Conservation (phyloP, 1,140 invertebrate species). For the Antheraea pernyi region DNA sequence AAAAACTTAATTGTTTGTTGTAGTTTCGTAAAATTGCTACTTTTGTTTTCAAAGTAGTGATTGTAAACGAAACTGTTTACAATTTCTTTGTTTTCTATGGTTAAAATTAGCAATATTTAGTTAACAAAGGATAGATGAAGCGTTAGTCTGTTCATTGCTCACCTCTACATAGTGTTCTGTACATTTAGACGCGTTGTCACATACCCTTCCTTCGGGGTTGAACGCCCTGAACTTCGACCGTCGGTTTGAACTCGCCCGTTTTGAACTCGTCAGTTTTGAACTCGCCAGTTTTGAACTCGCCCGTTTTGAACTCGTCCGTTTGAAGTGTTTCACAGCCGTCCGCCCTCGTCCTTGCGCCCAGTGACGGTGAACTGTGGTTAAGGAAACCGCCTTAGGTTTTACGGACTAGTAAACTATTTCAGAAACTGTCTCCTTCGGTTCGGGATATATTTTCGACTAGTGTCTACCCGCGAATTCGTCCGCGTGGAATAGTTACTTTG, state of each 20-base stretch:
- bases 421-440: too few relatives aligned
- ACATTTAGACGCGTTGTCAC: conserved; percentile 24
- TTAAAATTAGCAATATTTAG: not conserved
- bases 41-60: too few relatives aligned
- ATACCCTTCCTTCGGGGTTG: conserved; percentile 53
- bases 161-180: conserved; percentile 21
- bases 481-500: too few relatives aligned
- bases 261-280: conserved; percentile 22
- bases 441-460: too few relatives aligned
- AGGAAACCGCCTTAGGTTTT: not conserved
- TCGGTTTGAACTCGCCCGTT: conserved; percentile 24
- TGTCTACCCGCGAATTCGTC: too few relatives aligned
- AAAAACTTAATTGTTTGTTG: too few relatives aligned
- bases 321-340: conserved; percentile 58
- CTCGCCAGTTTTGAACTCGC: conserved; percentile 8
- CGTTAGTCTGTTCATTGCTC: conserved; percentile 16
- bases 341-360: conserved; percentile 57
- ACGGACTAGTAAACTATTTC: too few relatives aligned
- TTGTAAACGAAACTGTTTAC: too few relatives aligned
- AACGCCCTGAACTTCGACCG: conserved; percentile 15
- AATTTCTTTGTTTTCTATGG: not conserved
- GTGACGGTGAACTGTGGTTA: conserved; percentile 48
- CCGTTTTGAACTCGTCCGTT: conserved; percentile 18
- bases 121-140: not conserved
- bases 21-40: too few relatives aligned